These are phyloP conservation scores for Scaptomyza flava DNA, from an alignment of 2,888 invertebrate species.

Conservation along the genomic window DNA sequence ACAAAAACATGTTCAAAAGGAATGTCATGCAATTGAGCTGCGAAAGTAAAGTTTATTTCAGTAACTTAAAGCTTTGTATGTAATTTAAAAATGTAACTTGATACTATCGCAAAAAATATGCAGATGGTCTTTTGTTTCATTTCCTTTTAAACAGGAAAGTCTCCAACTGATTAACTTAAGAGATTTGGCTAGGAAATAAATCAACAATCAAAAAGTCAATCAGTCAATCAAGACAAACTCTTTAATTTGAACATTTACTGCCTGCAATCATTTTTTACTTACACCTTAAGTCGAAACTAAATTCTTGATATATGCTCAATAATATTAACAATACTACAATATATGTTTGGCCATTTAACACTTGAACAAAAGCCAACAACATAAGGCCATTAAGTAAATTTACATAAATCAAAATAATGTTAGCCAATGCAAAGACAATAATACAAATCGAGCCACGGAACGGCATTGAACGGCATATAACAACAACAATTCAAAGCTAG, in stretches of 20 bases:
- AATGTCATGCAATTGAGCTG: conserved; percentile 38
- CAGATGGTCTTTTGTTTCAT: background rate
- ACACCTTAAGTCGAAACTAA: background rate
- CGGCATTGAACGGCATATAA: conserved; percentile 34
- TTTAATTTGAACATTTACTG: background rate
- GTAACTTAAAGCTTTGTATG: background rate
- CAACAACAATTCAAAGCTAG: conserved; percentile 38
- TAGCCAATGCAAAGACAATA: conserved; percentile 43
- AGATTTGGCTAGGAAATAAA: background rate
- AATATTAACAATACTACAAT: conserved; percentile 5
- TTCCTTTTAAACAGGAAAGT: too few species aligned
- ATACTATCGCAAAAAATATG: background rate
- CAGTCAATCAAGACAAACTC: background rate
- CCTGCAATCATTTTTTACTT: background rate
- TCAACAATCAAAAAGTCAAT: background rate
- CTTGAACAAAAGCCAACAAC: conserved; percentile 64
- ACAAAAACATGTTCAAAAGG: conserved; percentile 7
- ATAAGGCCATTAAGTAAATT: conserved; percentile 73
- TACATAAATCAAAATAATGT: conserved; percentile 67
- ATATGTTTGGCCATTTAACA: conserved; percentile 63
- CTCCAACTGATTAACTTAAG: too few species aligned
- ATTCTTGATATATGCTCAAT: too few species aligned
- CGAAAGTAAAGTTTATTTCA: conserved; percentile 34
- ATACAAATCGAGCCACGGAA: conserved; percentile 46
- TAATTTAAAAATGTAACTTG: background rate